Base-by-base conservation (phyloP, 2,797 vertebrate species). In the Spinus olivaceus region DNA sequence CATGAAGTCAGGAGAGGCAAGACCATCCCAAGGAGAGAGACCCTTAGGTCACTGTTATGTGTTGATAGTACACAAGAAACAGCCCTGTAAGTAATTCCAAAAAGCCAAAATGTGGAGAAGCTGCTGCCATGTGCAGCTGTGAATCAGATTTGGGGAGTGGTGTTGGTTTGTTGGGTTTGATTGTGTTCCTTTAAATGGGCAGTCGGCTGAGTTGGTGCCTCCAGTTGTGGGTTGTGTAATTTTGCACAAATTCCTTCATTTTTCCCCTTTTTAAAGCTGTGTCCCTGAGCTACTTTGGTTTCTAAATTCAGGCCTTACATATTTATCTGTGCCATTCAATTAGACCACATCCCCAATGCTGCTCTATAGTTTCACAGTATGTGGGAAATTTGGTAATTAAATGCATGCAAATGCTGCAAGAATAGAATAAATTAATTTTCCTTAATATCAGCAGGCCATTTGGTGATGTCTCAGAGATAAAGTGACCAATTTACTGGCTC, bases 241-340 rank as follows among this genome's bases (percentile, higher is more conserved):
- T 53, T 77, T 63, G 79, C 39, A 17, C 32, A 14, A 23, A 32
- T 71, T 47, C 67, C 0, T 59, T 81, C 76, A 0, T 24, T 54
- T 53, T 39, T n/a, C 14, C 8, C 11, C 3, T 51, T 57, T 81
- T 80, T 76, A 21, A 20, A 67, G 44, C 94, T 70, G 74, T 92
- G 96, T 94, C 96, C 96, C 96, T 96, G 94, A 95, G 94, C 95
- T 97, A 95, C 93, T 96, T 94, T 92, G 96, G 93, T 96, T 96
- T 96, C 95, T 96, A 94, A 95, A 95, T 95, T 91, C 83, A 79
- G 96, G 88, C 86, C 90, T 93, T 24, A 33, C 86, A 77, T 93
- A 95, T 97, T 95, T 95, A 96, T 97, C 96, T 97, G 94, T 95
- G 95, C 94, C 94, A 95, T 86, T 94, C 95, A 97, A 96, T 95